Conservation (phyloP, 1,140 invertebrate genomes). For the Caenorhabditis brenneri region DNA sequence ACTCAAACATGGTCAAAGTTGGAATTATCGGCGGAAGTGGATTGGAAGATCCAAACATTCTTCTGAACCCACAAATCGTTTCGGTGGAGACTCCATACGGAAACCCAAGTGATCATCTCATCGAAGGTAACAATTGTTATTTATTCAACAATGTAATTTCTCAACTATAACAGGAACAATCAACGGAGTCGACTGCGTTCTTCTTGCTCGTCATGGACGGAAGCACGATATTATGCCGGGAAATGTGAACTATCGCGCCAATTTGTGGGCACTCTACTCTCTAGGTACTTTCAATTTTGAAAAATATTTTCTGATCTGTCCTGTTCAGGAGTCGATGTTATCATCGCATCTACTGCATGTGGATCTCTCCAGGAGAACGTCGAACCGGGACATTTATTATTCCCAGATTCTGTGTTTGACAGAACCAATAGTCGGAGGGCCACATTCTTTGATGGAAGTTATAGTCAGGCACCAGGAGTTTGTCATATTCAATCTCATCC, state of each 20-base stretch:
- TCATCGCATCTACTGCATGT: constrained; percentile 87
- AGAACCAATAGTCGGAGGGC: constrained; percentile 77
- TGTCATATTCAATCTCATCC: constrained; percentile 86
- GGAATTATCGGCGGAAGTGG: constrained; percentile 95
- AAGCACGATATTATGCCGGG: constrained; percentile 83
- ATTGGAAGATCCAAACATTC: constrained; percentile 83
- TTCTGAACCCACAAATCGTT: constrained; percentile 78
- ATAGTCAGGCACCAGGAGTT: constrained; percentile 77
- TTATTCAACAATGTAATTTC: not conserved
- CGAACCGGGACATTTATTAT: constrained; percentile 84
- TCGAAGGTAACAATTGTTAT: constrained; percentile 75
- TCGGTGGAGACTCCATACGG: constrained; percentile 83
- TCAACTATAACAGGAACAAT: constrained; percentile 77
- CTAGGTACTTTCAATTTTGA: constrained; percentile 50
- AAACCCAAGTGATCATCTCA: constrained; percentile 81
- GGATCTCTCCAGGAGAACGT: constrained; percentile 89
- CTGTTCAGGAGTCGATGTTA: constrained; percentile 83
- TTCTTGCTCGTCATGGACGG: constrained; percentile 85
- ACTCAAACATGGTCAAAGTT: constrained; percentile 73
- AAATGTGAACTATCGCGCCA: constrained; percentile 92
- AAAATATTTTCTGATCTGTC: not conserved
- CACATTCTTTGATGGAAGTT: constrained; percentile 87
- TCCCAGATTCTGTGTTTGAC: constrained; percentile 93
- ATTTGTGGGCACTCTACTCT: constrained; percentile 88
- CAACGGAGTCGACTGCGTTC: constrained; percentile 79